Base-by-base conservation (phyloP, 2,888 invertebrate genomes). In the Athalia circularis region DNA sequence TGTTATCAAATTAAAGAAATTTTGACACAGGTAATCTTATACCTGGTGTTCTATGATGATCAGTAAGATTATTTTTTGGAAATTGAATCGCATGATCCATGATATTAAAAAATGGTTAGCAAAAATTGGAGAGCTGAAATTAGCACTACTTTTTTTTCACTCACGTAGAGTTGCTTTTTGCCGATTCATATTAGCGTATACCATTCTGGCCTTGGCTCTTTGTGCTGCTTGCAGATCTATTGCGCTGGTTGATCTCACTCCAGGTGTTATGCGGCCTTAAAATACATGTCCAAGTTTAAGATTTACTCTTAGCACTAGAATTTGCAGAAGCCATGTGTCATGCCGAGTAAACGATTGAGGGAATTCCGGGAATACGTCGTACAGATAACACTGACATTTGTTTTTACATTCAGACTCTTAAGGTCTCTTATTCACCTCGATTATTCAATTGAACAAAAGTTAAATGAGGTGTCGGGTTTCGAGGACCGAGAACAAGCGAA, bases 211-310 rank as follows among this genome's bases (percentile, higher is more conserved):
- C 85, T 95, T 95, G 54, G 97, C 98, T 65, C 98, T 92, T 90
- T 97, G 96, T 52, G 95, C 97, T 54, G 97, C 97, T 88, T 96
- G 96, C 83, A 97, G 94, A 92, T 99, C 98, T 86, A 98, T 96
- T 64, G 98, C 98, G 77, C 98, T 98, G 87, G 96, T 96, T 76
- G 98, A 98, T 83, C 98, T 94, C 77, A 83, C 84, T 48, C 86
- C 87, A 59, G 87, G 87, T 13, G 85, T 85, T 5, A 85, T 84
- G 54, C 87, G 86, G 83, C 86, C 87, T 88, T 82, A 59, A 8
- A 70, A 72, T 1, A 72, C n/a, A 57, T 8, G 43, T 15, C 3
- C 52, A 11, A 45, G 3, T 45, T 70, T 8, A 8, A 43, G 48
- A 57, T n/a, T 70, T 43, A 29, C 68, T 54, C 57, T 70, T 70